Conservation (phyloP, 2,113 vertebrate species). For the Alces alces region DNA sequence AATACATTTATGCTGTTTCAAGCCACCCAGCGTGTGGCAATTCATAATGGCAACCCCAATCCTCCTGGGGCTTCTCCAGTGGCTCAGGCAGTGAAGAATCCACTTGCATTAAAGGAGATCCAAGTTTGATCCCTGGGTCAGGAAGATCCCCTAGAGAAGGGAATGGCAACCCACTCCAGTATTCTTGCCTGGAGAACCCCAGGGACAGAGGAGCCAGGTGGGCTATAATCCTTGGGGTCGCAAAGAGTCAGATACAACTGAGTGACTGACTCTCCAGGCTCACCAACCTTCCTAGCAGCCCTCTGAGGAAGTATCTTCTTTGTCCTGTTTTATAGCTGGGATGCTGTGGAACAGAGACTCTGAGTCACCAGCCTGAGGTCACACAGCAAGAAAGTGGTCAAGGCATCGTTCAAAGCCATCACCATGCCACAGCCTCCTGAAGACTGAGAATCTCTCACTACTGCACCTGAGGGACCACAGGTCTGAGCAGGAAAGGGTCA, state of each 20-base stretch:
- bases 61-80: background rate
- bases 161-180: background rate
- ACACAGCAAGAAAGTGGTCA: background rate
- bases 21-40: background rate
- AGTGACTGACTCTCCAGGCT: background rate
- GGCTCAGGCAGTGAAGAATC: background rate
- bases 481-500: background rate
- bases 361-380: background rate
- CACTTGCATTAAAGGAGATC: background rate
- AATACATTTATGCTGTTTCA: background rate
- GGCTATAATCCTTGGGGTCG: background rate
- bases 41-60: background rate
- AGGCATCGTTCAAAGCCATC: background rate
- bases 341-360: background rate
- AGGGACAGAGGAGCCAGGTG: background rate
- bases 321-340: background rate
- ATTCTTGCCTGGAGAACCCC: background rate
- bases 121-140: background rate
- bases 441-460: no score
- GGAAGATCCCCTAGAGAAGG: background rate
- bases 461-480: background rate
- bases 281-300: background rate
- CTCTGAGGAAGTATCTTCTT: background rate
- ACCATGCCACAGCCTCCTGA: background rate
- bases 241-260: background rate